Percentiles rank a stretch among this genome's conserved stretches.
Evolutionary conservation across 2,113 vertebrate species (phyloP).

Genomic region (Opisthocomus hoazin): DNA sequence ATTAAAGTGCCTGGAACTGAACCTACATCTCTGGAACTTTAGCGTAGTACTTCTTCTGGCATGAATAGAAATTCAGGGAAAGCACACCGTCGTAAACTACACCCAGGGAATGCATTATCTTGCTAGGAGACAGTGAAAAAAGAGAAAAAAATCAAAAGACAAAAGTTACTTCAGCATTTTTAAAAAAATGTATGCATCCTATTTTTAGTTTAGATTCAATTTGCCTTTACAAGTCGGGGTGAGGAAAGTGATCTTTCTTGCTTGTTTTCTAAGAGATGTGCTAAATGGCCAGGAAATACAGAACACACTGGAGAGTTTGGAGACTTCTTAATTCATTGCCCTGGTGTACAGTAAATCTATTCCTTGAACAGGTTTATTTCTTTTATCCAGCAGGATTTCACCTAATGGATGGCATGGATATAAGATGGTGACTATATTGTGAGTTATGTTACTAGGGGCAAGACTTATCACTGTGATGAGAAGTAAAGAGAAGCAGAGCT

Average conservation of each 20-base stretch:
- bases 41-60: neutral
- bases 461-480: conserved; percentile 39
- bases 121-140: neutral
- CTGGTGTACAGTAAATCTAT: conserved; percentile 47
- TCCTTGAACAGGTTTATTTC: conserved; percentile 62
- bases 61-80: neutral
- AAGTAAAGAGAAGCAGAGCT: neutral
- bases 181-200: neutral
- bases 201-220: conserved; percentile 40
- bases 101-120: neutral
- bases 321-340: conserved; percentile 50
- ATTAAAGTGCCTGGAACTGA: neutral
- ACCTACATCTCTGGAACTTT: neutral
- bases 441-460: conserved; percentile 3
- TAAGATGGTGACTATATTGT: conserved; percentile 34
- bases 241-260: conserved; percentile 23
- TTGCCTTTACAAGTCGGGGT: neutral
- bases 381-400: conserved; percentile 52
- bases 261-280: conserved; percentile 33
- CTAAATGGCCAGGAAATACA: conserved; percentile 50
- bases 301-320: conserved; percentile 17
- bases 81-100: neutral
- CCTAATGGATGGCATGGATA: conserved; percentile 33
- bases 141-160: neutral
- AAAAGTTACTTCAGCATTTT: conserved; percentile 17